Evolutionary conservation across 2,888 invertebrate species (phyloP), one percentile per base, ranked within the genome.

Genomic region (Galerucella calmariensis): DNA sequence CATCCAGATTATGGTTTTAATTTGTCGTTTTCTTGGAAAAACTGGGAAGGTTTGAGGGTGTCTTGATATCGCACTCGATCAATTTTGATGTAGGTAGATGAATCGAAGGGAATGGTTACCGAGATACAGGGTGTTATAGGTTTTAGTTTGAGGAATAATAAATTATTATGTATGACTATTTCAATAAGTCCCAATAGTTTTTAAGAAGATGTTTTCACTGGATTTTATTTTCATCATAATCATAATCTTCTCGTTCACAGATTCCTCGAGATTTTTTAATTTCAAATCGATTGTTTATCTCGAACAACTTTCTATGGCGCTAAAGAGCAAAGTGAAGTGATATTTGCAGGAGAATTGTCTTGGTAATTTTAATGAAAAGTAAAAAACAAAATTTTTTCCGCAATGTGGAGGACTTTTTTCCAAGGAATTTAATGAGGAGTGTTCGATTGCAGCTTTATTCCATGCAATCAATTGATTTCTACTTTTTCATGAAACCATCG

Each of bases 311-410:
- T 62, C 41, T 10, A 35, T 4, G n/a, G 41, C 14, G 35, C 6
- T 62, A 62, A 62, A 9, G 12, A 62, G 62, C n/a, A 41, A 41
- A 62, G 62, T 62, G 41, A 35, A n/a, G 35, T 41, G 62, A 62
- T 41, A 41, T n/a, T 62, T 62, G 16, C 35, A 14, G 16, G 12
- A 35, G 16, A 41, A 62, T 62, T 41, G 62, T 41, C 11, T 62
- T 62, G 35, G 62, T 11, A 35, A 62, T 62, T 62, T 41, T 41
- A 62, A n/a, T 62, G n/a, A 16, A 41, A 41, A 62, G 41, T 35
- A 11, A n/a, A 16, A 35, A 56, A 62, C 35, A 41, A 62, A 41
- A n/a, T 41, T 62, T 61, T 14, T 41, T 62, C 41, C 16, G 2
- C 11, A 16, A 56, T 20, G 56, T 56, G 20, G 16, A 56, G 56